phyloP scores from a whole-genome alignment of 2,797 vertebrate species.

The Mastacembelus armatus region DNA sequence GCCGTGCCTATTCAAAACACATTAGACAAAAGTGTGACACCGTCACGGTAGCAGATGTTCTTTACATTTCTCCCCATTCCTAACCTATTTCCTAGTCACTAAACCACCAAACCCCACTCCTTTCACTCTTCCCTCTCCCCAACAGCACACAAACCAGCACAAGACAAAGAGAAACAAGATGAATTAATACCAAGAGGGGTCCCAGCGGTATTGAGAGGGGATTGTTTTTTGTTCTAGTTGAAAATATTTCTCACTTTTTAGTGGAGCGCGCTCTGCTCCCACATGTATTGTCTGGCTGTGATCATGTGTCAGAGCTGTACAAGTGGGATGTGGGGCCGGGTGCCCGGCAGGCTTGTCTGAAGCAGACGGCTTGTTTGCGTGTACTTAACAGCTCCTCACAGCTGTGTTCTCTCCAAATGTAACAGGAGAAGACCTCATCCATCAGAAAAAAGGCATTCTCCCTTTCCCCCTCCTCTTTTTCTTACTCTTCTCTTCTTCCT shows the following conservation, averaged over 20 bases:
- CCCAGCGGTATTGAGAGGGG: conserved; percentile 81
- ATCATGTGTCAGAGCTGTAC: conserved; percentile 86
- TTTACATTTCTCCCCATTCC: conserved; percentile 78
- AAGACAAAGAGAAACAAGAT: conserved; percentile 85
- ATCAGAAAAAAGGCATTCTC: conserved; percentile 83
- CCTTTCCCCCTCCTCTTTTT: conserved; percentile 49
- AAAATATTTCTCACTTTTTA: conserved; percentile 86
- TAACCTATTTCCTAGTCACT: conserved; percentile 82
- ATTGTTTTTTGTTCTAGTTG: conserved; percentile 84
- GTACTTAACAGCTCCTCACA: conserved; percentile 92
- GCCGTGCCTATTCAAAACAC: conserved; percentile 80
- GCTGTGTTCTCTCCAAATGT: conserved; percentile 92
- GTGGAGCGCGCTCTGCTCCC: conserved; percentile 80
- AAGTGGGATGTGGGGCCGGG: conserved; percentile 82
- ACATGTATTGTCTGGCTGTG: conserved; percentile 86
- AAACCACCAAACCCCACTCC: conserved; percentile 74
- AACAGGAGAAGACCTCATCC: conserved; percentile 91
- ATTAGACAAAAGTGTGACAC: conserved; percentile 81
- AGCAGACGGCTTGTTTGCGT: conserved; percentile 89
- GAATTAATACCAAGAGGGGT: conserved; percentile 82
- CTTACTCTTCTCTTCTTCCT: conserved; percentile 60
- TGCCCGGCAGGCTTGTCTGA: conserved; percentile 88
- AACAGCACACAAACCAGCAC: conserved; percentile 76
- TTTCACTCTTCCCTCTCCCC: conserved; percentile 69
- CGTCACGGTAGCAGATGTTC: conserved; percentile 84